These are phyloP conservation scores for Conus betulinus DNA, from an alignment of 1,140 invertebrate species.

Conservation along the genomic window DNA sequence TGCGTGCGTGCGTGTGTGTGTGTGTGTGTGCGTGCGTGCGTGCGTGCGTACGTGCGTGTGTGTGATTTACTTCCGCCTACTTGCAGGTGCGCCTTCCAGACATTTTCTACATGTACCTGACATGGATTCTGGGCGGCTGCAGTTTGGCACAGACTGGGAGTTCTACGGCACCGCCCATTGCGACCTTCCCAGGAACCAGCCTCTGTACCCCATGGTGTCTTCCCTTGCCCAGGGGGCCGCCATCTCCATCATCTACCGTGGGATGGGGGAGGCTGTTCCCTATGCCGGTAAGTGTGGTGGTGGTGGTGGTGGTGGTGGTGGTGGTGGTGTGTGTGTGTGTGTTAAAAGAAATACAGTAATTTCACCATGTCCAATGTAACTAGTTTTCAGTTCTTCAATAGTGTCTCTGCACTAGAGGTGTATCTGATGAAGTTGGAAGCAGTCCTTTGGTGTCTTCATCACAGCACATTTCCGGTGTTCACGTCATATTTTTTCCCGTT, in stretches of 20 bases:
- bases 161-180: slow-evolving; percentile 45
- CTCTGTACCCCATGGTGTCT: slow-evolving; percentile 48
- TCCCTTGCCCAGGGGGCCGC: slow-evolving; percentile 32
- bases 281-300: too few relatives aligned
- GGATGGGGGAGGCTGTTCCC: not conserved
- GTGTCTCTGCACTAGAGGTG: too few relatives aligned
- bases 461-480: too few relatives aligned
- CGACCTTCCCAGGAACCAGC: slow-evolving; percentile 26
- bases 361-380: too few relatives aligned
- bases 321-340: not conserved
- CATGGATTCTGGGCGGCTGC: slow-evolving; percentile 36
- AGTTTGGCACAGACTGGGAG: slow-evolving; percentile 46
- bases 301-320: too few relatives aligned
- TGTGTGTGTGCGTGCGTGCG: not conserved
- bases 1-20: not conserved
- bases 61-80: too few relatives aligned
- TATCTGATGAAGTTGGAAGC: too few relatives aligned
- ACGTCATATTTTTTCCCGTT: too few relatives aligned
- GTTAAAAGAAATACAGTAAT: too few relatives aligned
- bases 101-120: slow-evolving; percentile 53
- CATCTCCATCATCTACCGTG: slow-evolving; percentile 53
- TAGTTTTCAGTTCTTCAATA: too few relatives aligned
- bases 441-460: too few relatives aligned
- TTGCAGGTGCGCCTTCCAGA: not conserved
- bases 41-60: not conserved